Evolutionary conservation across 2,113 vertebrate species (phyloP).

Genomic region (Chelonoidis abingdonii): DNA sequence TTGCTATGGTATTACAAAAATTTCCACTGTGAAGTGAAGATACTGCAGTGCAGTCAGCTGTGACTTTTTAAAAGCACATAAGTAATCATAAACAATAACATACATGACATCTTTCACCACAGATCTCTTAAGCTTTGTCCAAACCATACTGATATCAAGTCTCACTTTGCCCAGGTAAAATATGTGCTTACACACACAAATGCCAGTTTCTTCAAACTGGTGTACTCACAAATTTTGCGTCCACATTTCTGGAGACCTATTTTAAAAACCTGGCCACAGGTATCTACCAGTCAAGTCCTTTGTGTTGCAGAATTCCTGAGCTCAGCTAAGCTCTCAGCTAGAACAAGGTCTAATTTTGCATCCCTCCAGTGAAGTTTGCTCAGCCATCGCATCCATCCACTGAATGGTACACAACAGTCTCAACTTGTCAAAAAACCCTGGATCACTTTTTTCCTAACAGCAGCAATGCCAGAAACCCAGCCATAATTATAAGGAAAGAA

Average conservation of each 20-base stretch:
- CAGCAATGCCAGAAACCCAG: neutral
- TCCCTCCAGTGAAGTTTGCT: neutral
- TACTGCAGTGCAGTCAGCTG: conserved; percentile 41
- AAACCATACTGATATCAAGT: neutral
- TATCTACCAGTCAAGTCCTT: neutral
- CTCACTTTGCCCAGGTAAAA: neutral
- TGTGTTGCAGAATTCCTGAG: accelerated
- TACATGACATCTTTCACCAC: accelerated
- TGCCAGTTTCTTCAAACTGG: accelerated
- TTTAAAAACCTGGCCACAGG: accelerated
- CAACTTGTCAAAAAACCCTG: neutral
- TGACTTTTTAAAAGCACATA: neutral
- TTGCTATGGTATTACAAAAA: neutral
- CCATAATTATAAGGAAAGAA: accelerated
- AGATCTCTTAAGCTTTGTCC: accelerated
- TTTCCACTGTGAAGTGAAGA: neutral
- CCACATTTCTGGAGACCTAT: accelerated
- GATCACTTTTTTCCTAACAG: neutral
- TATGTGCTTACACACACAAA: neutral
- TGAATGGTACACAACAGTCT: neutral
- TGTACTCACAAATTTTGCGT: neutral
- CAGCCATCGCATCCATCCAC: neutral
- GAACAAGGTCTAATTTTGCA: neutral
- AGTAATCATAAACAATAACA: accelerated
- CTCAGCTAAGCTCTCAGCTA: neutral